phyloP scores from a whole-genome alignment of 2,797 vertebrate genomes.

The Gobio occitaniae region DNA sequence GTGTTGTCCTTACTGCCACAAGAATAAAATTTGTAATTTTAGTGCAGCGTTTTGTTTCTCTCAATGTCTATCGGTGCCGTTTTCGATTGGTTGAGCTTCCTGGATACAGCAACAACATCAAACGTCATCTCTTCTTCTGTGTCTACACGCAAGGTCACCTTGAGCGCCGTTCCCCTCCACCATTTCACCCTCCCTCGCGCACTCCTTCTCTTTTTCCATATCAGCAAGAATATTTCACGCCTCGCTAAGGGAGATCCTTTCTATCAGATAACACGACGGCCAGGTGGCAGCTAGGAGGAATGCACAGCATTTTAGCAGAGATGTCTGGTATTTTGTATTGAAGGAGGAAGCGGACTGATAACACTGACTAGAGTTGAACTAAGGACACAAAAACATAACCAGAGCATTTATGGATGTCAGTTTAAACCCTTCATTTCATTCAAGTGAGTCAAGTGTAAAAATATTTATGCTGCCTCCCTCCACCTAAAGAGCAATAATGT shows the following conservation, averaged over 20 bases:
- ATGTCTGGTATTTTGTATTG: constrained; percentile 18
- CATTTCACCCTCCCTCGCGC: constrained; percentile 42
- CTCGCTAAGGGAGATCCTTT: constrained; percentile 49
- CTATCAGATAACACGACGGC: constrained; percentile 53
- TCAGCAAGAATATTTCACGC: constrained; percentile 59
- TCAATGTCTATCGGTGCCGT: background rate
- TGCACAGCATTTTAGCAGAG: constrained; percentile 28
- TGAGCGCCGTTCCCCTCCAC: constrained; percentile 49
- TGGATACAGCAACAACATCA: constrained; percentile 16
- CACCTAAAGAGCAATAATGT: background rate
- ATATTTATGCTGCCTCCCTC: background rate
- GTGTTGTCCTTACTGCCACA: background rate
- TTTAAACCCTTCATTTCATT: constrained; percentile 1
- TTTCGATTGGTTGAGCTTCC: constrained; percentile 4
- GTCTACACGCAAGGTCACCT: constrained; percentile 65
- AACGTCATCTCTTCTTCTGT: constrained; percentile 49
- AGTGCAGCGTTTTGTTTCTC: background rate
- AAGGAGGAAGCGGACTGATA: background rate
- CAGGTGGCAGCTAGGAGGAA: constrained; percentile 47
- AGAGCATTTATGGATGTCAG: background rate
- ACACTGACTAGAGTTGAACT: constrained; percentile 11
- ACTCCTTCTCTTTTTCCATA: constrained; percentile 34
- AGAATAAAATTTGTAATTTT: background rate
- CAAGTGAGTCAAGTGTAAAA: background rate
- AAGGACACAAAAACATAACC: constrained; percentile 24